A percentile compares a stretch with the other conserved stretches of the same genome.
These are phyloP conservation scores for Pantherophis guttatus DNA, from an alignment of 2,113 vertebrate genomes.

Conservation along the genomic window DNA sequence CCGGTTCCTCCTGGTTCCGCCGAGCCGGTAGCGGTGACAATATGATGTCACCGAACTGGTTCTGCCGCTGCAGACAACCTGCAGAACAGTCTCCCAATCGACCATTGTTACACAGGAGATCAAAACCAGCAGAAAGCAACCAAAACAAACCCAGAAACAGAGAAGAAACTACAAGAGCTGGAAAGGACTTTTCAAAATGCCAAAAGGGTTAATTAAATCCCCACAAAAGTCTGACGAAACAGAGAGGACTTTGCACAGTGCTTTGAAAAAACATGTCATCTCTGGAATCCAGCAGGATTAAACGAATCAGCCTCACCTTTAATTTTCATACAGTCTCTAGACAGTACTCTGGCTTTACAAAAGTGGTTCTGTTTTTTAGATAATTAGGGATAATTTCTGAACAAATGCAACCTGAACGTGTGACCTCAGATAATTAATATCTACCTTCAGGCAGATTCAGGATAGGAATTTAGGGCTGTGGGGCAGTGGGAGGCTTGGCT, in stretches of 20 bases:
- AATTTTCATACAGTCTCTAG: not conserved
- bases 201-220: not conserved
- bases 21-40: too few relatives aligned
- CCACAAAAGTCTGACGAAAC: not conserved
- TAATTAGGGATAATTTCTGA: not conserved
- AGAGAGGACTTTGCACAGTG: not conserved
- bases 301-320: not conserved
- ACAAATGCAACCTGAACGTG: not conserved
- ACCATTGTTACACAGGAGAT: not conserved
- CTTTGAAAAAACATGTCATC: not conserved
- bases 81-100: not conserved
- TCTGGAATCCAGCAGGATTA: not conserved
- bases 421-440: not conserved
- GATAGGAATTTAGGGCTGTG: not conserved
- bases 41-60: too few relatives aligned
- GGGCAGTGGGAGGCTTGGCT: not conserved
- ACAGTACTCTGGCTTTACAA: not conserved
- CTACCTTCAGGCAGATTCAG: not conserved
- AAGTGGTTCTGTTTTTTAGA: not conserved
- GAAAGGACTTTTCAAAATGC: not conserved
- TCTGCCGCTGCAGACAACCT: too few relatives aligned
- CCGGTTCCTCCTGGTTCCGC: too few relatives aligned
- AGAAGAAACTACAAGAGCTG: not conserved
- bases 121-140: not conserved
- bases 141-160: not conserved